Evolutionary conservation across 2,888 invertebrate species (phyloP).

Genomic region (Lathronympha strigana): DNA sequence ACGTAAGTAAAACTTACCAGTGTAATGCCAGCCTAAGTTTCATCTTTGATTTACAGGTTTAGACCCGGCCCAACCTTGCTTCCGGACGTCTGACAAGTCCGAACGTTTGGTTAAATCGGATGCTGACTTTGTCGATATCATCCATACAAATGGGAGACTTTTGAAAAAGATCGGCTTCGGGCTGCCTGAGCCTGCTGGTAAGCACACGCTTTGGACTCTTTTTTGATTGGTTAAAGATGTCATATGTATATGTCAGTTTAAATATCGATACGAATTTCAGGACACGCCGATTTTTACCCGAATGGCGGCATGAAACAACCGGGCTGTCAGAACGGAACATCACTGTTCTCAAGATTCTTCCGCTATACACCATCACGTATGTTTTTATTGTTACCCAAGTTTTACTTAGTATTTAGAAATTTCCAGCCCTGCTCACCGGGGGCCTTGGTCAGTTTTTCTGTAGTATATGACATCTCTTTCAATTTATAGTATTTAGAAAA

Average conservation of each 20-base stretch:
- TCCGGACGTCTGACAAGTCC: conserved; percentile 67
- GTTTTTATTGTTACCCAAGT: too few species aligned
- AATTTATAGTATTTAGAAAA: too few species aligned
- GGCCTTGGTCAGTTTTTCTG: too few species aligned
- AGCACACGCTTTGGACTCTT: too few species aligned
- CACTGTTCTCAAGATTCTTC: conserved; percentile 62
- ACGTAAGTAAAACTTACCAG: too few species aligned
- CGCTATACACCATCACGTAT: conserved; percentile 69
- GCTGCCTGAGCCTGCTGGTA: conserved; percentile 83
- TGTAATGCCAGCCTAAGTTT: too few species aligned
- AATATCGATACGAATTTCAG: conserved; percentile 53
- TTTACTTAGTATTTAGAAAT: too few species aligned
- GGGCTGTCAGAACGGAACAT: conserved; percentile 78
- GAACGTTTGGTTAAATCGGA: conserved; percentile 83
- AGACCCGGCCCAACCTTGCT: conserved; percentile 87
- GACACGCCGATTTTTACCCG: conserved; percentile 87
- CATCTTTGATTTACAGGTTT: conserved; percentile 66
- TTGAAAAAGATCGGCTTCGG: conserved; percentile 84
- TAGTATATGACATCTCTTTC: too few species aligned
- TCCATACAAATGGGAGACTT: conserved; percentile 85
- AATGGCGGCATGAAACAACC: conserved; percentile 88
- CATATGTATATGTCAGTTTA: not conserved
- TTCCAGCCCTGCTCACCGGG: too few species aligned
- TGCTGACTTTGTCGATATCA: conserved; percentile 85
- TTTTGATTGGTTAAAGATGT: not conserved